Base-by-base conservation (phyloP, 1,140 invertebrate genomes). In the Ceratoteleas bidentatus region DNA sequence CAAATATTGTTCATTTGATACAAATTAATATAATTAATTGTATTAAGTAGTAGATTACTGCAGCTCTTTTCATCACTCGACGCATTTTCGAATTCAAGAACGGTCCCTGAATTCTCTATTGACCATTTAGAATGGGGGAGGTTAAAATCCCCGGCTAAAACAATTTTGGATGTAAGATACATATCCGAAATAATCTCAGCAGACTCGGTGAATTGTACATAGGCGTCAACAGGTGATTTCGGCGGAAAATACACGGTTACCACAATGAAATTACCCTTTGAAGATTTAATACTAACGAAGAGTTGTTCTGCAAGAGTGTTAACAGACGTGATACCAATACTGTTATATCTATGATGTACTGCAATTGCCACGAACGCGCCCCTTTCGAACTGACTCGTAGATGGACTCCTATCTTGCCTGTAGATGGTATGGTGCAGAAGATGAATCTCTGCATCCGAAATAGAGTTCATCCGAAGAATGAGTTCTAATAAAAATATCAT, bases 131-230 rank as follows among this genome's bases (percentile, higher is more conserved):
- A 10, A 45, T 45, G 43, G 7, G 43, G 43, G n/a, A 45, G 43
- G 13, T 56, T 56, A 56, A 34, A 56, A 38, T 56, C 53, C 3
- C 53, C 53, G 11, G 53, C 9, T 11, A 56, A 9, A 5, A 56
- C 3, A 56, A 56, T 36, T 56, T 56, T 34, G 9, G 53, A 10
- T 1, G 53, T 56, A 5, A 34, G 34, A 24, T 36, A 4, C 5
- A 2, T 6, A 14, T 56, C 53, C 34, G 38, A 56, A 13, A 56
- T 56, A 10, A 14, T 7, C 14, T 36, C 53, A 36, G 38, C 5
- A 36, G 6, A 34, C n/a, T 56, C 32, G 6, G 53, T 32, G n/a
- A 24, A 53, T 32, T 36, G n/a, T 36, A 56, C 7, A 38, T 38
- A 56, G 3, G 10, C n/a, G 14, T 38, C 33, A 2, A 32, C 24